A percentile compares a stretch with the other conserved stretches of the same genome.
Evolutionary conservation across 2,888 invertebrate genomes (phyloP).

Genomic region (Caradrina kadenii): DNA sequence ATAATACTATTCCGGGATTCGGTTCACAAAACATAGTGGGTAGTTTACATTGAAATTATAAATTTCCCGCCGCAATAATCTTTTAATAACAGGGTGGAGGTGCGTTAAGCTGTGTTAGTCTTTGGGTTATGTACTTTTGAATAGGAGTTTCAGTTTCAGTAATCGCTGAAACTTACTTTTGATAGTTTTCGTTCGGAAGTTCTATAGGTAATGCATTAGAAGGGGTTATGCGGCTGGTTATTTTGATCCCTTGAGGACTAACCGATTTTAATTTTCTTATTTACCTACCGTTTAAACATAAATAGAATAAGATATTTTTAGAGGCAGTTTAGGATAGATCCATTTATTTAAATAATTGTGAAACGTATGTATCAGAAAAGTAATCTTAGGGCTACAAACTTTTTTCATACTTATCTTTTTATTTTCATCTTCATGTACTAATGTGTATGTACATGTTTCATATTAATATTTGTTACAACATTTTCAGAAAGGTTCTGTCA

Average conservation of each 20-base stretch:
- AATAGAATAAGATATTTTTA: not conserved
- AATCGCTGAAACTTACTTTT: conserved; percentile 85
- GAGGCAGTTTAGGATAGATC: too few species aligned
- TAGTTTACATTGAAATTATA: conserved; percentile 75
- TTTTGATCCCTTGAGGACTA: not conserved
- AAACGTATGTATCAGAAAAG: too few species aligned
- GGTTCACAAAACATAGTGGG: conserved; percentile 72
- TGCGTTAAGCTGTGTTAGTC: conserved; percentile 68
- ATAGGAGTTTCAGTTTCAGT: conserved; percentile 73
- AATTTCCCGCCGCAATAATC: conserved; percentile 82
- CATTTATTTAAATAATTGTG: too few species aligned
- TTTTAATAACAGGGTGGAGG: conserved; percentile 74
- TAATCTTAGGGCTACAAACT: too few species aligned
- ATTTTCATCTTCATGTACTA: too few species aligned
- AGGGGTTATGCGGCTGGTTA: not conserved
- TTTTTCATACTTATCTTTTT: too few species aligned
- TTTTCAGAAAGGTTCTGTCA: conserved; percentile 56
- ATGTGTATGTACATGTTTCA: too few species aligned
- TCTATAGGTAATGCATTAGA: conserved; percentile 18
- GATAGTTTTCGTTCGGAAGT: conserved; percentile 79
- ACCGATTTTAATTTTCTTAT: not conserved
- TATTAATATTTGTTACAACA: not conserved
- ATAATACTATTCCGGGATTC: conserved; percentile 78
- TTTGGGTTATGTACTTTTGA: conserved; percentile 64
- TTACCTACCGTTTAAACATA: not conserved